A percentile compares a stretch with the other conserved stretches of the same genome.
Evolutionary conservation across 2,888 invertebrate species (phyloP).

Genomic region (Dynastes grantii): DNA sequence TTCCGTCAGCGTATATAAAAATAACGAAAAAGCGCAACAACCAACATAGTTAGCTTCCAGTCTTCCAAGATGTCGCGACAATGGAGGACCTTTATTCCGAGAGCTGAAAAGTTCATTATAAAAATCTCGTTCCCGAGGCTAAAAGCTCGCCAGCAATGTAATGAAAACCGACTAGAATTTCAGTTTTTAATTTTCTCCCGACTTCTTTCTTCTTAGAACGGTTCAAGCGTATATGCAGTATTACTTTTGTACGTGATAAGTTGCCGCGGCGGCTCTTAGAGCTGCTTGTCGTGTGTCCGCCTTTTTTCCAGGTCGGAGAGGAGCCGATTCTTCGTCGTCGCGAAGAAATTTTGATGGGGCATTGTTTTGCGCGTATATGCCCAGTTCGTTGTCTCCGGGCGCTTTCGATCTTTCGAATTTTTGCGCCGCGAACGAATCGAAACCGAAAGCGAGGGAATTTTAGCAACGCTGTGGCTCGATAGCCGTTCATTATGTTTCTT

Average conservation of each 20-base stretch:
- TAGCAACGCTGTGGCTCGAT: too few species aligned
- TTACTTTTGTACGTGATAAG: slow-evolving; percentile 36
- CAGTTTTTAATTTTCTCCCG: slow-evolving; percentile 45
- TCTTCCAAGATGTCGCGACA: neutral
- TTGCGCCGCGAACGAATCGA: slow-evolving; percentile 32
- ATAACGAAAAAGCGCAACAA: slow-evolving; percentile 14
- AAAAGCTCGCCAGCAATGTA: slow-evolving; percentile 40
- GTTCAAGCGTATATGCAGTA: neutral
- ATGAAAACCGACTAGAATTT: slow-evolving; percentile 46
- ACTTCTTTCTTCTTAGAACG: slow-evolving; percentile 32
- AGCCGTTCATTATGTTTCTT: neutral
- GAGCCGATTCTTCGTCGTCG: neutral
- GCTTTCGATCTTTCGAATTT: slow-evolving; percentile 35
- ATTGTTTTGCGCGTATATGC: slow-evolving; percentile 43
- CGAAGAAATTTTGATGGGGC: slow-evolving; percentile 52
- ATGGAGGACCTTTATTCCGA: neutral
- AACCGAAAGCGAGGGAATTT: neutral
- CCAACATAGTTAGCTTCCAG: neutral
- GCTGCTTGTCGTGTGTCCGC: neutral
- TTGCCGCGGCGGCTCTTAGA: slow-evolving; percentile 7
- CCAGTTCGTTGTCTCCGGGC: neutral
- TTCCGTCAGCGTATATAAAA: slow-evolving; percentile 6
- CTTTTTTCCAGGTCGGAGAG: slow-evolving; percentile 21
- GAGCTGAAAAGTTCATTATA: slow-evolving; percentile 35
- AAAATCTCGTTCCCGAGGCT: slow-evolving; percentile 27